A percentile compares a stretch with the other conserved stretches of the same genome.
These are phyloP conservation scores for Dryomyza anilis DNA, from an alignment of 2,888 invertebrate species.

Conservation along the genomic window DNA sequence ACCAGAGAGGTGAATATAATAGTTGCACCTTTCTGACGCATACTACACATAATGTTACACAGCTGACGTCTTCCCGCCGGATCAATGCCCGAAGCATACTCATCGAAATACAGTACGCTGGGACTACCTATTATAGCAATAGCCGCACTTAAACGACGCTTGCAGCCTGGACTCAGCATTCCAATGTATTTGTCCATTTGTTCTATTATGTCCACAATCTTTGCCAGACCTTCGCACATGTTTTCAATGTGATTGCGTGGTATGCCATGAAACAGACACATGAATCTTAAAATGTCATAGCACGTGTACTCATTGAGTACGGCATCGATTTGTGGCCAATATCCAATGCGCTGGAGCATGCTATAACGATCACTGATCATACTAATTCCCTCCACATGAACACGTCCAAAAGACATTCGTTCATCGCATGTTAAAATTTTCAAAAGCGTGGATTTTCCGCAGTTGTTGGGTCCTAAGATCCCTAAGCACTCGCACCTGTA, in stretches of 20 bases:
- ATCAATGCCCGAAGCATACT: constrained; percentile 40
- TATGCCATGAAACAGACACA: constrained; percentile 37
- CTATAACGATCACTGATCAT: constrained; percentile 15
- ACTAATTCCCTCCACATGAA: constrained; percentile 38
- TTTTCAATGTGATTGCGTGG: neutral
- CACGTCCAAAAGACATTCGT: constrained; percentile 26
- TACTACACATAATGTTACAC: constrained; percentile 56
- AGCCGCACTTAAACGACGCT: constrained; percentile 39
- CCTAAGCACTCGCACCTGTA: constrained; percentile 41
- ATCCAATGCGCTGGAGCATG: constrained; percentile 38
- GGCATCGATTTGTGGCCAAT: constrained; percentile 34
- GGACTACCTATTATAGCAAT: constrained; percentile 40
- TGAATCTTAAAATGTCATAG: constrained; percentile 34
- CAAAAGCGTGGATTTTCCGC: constrained; percentile 41
- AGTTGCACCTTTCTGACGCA: constrained; percentile 37
- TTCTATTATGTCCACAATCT: constrained; percentile 36
- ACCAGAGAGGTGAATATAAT: constrained; percentile 40
- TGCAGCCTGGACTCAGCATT: constrained; percentile 37
- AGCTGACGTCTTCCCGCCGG: constrained; percentile 40
- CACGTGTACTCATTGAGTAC: constrained; percentile 38
- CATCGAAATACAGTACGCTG: constrained; percentile 38
- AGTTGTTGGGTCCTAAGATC: constrained; percentile 37
- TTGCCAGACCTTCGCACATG: constrained; percentile 33
- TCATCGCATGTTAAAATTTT: constrained; percentile 36
- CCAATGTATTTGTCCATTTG: constrained; percentile 29